phyloP scores from a whole-genome alignment of 2,888 invertebrate species.

The Phyllotreta cruciferae region DNA sequence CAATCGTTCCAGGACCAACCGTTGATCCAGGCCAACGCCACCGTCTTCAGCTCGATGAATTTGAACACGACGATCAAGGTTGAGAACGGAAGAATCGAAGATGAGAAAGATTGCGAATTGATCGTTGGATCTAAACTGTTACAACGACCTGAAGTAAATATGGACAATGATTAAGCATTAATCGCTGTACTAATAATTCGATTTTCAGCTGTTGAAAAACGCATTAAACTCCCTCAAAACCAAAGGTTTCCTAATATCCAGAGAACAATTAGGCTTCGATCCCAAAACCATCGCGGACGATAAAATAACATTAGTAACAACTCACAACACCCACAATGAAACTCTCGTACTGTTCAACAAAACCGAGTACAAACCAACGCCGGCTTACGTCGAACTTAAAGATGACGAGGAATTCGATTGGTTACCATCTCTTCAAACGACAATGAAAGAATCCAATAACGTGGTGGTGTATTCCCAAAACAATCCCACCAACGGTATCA shows the following conservation, averaged over 20 bases:
- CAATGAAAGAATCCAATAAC: slow-evolving; percentile 58
- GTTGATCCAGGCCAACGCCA: slow-evolving; percentile 72
- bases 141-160: slow-evolving; percentile 53
- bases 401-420: slow-evolving; percentile 12
- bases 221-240: slow-evolving; percentile 55
- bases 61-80: slow-evolving; percentile 61
- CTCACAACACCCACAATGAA: slow-evolving; percentile 35
- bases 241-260: slow-evolving; percentile 68
- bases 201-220: slow-evolving; percentile 38
- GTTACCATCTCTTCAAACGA: slow-evolving; percentile 55
- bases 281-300: background rate
- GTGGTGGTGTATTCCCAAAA: slow-evolving; percentile 70
- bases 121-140: slow-evolving; percentile 59
- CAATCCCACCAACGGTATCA: slow-evolving; percentile 76
- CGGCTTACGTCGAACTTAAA: slow-evolving; percentile 2
- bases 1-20: slow-evolving; percentile 73
- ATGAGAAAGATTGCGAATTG: slow-evolving; percentile 48
- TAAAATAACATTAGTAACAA: slow-evolving; percentile 26
- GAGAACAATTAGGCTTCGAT: slow-evolving; percentile 62
- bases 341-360: slow-evolving; percentile 36
- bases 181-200: background rate
- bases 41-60: slow-evolving; percentile 62
- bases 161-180: background rate
- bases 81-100: slow-evolving; percentile 67
- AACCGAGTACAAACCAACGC: background rate